Evolutionary conservation across 2,797 vertebrate genomes (phyloP), one percentile per base, ranked within the genome.

Genomic region (Nannoperca obscura): DNA sequence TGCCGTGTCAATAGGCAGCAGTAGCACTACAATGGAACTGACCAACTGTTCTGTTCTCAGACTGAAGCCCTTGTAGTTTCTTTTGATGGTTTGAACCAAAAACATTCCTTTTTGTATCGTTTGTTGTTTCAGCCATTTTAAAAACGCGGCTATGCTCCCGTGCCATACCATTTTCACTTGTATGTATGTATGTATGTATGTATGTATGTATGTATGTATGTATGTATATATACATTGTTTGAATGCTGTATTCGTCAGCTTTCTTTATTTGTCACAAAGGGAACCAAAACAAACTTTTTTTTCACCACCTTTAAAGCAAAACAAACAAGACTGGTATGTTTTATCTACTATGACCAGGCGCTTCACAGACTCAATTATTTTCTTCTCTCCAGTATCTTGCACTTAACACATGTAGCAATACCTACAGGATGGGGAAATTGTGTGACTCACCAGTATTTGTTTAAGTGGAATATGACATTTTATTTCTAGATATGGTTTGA

Each of bases 361-460:
- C 95, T 95, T 97, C 94, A 94, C 94, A 92, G 85, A 93, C 85
- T 78, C 88, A 83, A 72, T 92, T 95, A 54, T 93, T 95, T 92
- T 94, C 88, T 94, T 95, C 92, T 96, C 91, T 96, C 92, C 92
- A 96, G 86, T 96, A 96, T 94, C 93, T 97, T 97, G 95, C 95
- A 97, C 96, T 97, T 95, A 86, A 96, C 95, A 96, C 95, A 95
- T 96, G 94, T 97, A 97, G 96, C 96, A 97, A 97, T 98, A 98
- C 94, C 92, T 95, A 93, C 93, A 93, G 91, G 88, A 92, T 90
- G 88, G 88, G 92, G 86, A 89, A 92, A 91, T 90, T 91, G 89
- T 95, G 92, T 92, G 92, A 94, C 94, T 96, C 95, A 97, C 95
- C 93, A 95, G 93, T 96, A 95, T 97, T 96, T 96, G 94, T 96